Conservation (phyloP, 2,888 invertebrate species). For the Notodonta ziczac region DNA sequence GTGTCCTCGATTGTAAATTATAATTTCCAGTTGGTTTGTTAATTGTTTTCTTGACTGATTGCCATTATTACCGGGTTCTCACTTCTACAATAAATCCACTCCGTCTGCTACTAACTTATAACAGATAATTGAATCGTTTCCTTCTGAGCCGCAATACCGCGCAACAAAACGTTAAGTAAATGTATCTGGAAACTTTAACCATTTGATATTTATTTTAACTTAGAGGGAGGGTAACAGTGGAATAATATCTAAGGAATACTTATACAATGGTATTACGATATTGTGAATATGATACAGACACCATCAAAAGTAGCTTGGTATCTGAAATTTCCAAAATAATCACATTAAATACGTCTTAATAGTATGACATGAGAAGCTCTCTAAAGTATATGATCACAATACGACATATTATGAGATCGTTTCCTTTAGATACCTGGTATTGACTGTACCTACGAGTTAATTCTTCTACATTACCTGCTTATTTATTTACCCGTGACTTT, state of each 20-base stretch:
- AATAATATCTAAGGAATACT: constrained; percentile 1
- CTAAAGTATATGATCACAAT: no score
- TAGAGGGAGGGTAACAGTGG: constrained; percentile 37
- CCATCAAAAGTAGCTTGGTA: no score
- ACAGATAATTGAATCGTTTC: constrained; percentile 20
- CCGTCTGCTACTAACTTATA: constrained; percentile 44
- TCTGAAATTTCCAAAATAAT: no score
- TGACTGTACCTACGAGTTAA: no score
- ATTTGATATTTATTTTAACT: constrained; percentile 34
- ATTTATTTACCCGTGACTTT: no score
- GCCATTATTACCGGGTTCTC: constrained; percentile 18
- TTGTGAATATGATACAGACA: no score
- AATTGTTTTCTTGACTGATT: constrained; percentile 18
- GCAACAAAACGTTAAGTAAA: constrained; percentile 23
- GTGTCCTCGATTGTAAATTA: constrained; percentile 29
- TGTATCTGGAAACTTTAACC: constrained; percentile 28
- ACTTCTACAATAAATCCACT: constrained; percentile 37
- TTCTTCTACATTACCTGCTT: no score
- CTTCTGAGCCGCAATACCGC: constrained; percentile 13
- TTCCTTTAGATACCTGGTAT: no score
- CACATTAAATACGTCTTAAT: no score
- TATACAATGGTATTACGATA: no score
- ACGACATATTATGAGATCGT: no score
- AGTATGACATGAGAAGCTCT: no score
- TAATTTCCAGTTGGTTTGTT: constrained; percentile 19